Percentiles rank a stretch among this genome's conserved stretches.
phyloP scores from a whole-genome alignment of 2,113 vertebrate species.

The Hucho hucho region DNA sequence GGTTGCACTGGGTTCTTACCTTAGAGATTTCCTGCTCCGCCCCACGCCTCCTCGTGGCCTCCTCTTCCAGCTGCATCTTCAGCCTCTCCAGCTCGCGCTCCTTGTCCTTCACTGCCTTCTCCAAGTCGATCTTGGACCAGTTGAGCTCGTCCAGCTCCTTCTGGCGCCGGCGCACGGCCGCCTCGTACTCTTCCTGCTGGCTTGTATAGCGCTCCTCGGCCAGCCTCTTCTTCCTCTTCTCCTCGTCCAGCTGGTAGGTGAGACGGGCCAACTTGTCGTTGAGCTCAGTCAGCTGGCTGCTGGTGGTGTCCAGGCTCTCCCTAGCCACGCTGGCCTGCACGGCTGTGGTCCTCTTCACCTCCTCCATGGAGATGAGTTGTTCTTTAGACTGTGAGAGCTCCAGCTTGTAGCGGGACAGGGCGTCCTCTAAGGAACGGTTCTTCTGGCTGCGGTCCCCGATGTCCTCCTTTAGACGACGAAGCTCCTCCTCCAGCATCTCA shows the following conservation, averaged over 20 bases:
- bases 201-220: slow-evolving; percentile 89
- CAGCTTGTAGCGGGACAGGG: slow-evolving; percentile 79
- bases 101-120: slow-evolving; percentile 94
- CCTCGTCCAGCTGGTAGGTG: slow-evolving; percentile 88
- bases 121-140: slow-evolving; percentile 88
- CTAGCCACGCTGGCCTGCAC: slow-evolving; percentile 77
- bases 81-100: slow-evolving; percentile 93
- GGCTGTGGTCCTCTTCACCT: slow-evolving; percentile 81
- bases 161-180: slow-evolving; percentile 84
- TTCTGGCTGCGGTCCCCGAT: slow-evolving; percentile 82
- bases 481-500: slow-evolving; percentile 89
- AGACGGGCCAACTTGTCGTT: slow-evolving; percentile 85
- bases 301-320: slow-evolving; percentile 85
- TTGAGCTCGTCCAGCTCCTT: slow-evolving; percentile 89
- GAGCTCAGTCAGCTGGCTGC: slow-evolving; percentile 83
- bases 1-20: slow-evolving; percentile 91
- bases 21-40: slow-evolving; percentile 91
- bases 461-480: slow-evolving; percentile 84
- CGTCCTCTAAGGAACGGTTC: slow-evolving; percentile 88
- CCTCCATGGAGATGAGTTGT: slow-evolving; percentile 81
- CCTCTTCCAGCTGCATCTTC: slow-evolving; percentile 87
- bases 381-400: slow-evolving; percentile 85
- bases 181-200: slow-evolving; percentile 90
- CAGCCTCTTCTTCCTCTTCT: slow-evolving; percentile 88
- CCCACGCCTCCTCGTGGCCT: slow-evolving; percentile 81